Evolutionary conservation across 2,113 vertebrate species (phyloP), one percentile per base, ranked within the genome.

Genomic region (Alligator sinensis): DNA sequence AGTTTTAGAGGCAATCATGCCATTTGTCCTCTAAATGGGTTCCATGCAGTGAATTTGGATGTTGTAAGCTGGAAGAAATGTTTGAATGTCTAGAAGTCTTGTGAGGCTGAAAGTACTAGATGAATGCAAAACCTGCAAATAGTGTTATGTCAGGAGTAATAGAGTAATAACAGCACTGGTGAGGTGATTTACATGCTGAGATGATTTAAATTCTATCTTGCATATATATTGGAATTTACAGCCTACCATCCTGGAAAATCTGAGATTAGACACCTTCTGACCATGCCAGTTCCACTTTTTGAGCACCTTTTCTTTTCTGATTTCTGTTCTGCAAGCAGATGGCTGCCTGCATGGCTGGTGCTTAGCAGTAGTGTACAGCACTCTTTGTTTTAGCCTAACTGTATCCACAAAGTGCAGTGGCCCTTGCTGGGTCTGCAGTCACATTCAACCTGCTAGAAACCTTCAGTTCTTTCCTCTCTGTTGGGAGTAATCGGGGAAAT

Each of bases 131-230:
- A 80, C 28, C 90, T 86, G 59, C 1, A 77, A n/a, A 66, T 54
- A 30, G 38, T 0, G 0, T 2, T 86, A 54, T 68, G 89, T 91
- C 80, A 86, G 6, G 92, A 80, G 87, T 82, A 90, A 1, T 86
- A 19, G 21, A 66, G 62, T 89, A 38, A 78, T 15, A 70, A 80
- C 82, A 86, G 28, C 55, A 92, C 84, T 80, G 11, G 80, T 82
- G 28, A 86, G 47, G 74, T 93, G 93, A 76, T 86, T 86, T 82
- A 87, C 34, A 34, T 34, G 34, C 34, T 82, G 28, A 86, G 47
- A 77, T 93, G 93, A 76, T 86, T 86, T 82, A 87, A 72, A 55
- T 28, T 95, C 75, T 68, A 47, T 93, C 47, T 92, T 9, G 6
- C 63, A 11, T 83, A 75, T 62, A 34, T 62, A 90, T 66, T 84